phyloP scores from a whole-genome alignment of 2,113 vertebrate genomes.

The Tenebrosternarchus preto region DNA sequence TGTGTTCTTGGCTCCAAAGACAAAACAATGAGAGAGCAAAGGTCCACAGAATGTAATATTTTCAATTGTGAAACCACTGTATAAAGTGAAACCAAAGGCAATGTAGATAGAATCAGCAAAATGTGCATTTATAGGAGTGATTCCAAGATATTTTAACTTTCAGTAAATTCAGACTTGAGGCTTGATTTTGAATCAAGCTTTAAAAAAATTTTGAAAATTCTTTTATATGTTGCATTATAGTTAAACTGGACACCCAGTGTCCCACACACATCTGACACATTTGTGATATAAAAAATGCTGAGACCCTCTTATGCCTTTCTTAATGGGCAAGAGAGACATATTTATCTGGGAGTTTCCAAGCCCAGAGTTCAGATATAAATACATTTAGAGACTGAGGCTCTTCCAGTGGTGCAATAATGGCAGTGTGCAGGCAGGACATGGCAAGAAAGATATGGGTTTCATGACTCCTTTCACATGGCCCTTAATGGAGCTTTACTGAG shows the following conservation, averaged over 20 bases:
- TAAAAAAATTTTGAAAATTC: too few species aligned
- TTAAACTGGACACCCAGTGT: neutral
- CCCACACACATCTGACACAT: neutral
- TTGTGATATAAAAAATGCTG: too few species aligned
- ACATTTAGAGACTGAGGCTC: conserved; percentile 41
- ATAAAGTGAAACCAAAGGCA: too few species aligned
- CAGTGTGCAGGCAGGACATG: conserved; percentile 11
- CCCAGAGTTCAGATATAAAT: conserved; percentile 31
- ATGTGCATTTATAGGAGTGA: too few species aligned
- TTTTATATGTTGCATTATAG: too few species aligned
- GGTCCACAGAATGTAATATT: too few species aligned
- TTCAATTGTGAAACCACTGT: neutral
- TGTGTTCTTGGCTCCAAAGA: conserved; percentile 7
- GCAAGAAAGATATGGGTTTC: conserved; percentile 39
- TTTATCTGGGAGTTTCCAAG: conserved; percentile 29
- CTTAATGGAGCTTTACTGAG: conserved; percentile 43
- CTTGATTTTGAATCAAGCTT: too few species aligned
- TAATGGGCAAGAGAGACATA: conserved; percentile 14
- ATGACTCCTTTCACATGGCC: conserved; percentile 24
- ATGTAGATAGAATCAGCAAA: too few species aligned
- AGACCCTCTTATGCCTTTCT: conserved; percentile 28
- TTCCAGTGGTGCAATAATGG: conserved; percentile 49
- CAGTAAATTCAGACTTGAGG: too few species aligned
- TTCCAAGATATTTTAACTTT: too few species aligned
- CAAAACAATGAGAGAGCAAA: neutral